These are phyloP conservation scores for Serripes groenlandicus DNA, from an alignment of 2,888 invertebrate species.

Conservation along the genomic window DNA sequence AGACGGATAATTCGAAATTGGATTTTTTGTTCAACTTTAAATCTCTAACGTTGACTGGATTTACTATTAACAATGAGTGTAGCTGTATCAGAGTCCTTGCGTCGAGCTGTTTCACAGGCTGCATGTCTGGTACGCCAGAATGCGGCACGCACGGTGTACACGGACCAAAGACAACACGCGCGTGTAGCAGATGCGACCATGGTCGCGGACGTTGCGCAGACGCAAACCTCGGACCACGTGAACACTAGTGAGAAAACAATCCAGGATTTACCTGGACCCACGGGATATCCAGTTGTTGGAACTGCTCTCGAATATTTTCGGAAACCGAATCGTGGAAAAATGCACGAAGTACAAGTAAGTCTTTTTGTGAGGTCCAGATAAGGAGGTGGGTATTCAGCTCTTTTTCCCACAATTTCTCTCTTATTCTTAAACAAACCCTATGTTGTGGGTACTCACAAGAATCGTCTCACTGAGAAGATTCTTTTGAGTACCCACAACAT, in stretches of 20 bases:
- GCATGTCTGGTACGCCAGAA: slow-evolving; percentile 57
- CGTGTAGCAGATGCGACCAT: slow-evolving; percentile 40
- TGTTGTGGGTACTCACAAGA: too few relatives aligned
- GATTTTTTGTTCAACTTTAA: neutral
- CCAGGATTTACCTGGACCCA: slow-evolving; percentile 82
- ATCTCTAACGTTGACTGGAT: neutral
- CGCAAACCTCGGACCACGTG: neutral
- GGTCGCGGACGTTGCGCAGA: slow-evolving; percentile 32
- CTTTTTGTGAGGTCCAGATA: too few relatives aligned
- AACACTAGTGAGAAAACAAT: slow-evolving; percentile 64
- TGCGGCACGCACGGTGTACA: slow-evolving; percentile 46
- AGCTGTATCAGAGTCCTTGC: slow-evolving; percentile 58
- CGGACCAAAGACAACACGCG: slow-evolving; percentile 41
- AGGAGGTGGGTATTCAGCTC: neutral
- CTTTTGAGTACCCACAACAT: too few relatives aligned
- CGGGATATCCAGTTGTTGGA: slow-evolving; percentile 82
- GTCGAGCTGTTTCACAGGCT: slow-evolving; percentile 63
- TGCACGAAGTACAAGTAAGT: slow-evolving; percentile 84
- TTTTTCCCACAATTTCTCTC: neutral
- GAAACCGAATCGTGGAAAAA: slow-evolving; percentile 82
- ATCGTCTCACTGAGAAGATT: too few relatives aligned
- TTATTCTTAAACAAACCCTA: too few relatives aligned
- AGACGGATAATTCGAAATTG: neutral
- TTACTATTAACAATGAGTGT: slow-evolving; percentile 40
- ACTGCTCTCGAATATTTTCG: slow-evolving; percentile 83